Base-by-base conservation (phyloP, 2,888 invertebrate genomes). In the Synanthedon tipuliformis region DNA sequence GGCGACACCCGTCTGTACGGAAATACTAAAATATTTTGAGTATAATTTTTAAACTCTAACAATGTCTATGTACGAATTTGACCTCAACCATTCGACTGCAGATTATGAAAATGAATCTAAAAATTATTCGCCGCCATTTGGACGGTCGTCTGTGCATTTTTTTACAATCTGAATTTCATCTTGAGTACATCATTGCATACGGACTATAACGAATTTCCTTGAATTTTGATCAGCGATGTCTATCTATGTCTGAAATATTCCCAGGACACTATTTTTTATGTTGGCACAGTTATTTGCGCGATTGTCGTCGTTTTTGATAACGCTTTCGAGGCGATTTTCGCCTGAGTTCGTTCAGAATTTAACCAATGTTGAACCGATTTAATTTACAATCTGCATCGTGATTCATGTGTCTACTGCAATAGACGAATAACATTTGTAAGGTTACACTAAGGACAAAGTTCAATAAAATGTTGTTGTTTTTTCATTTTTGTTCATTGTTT, bases 21-120 rank as follows among this genome's bases (percentile, higher is more conserved):
- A 34, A 34, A 34, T 34, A 34, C 8, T 34, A 27, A 16, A 16
- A 27, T 27, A 34, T 34, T 34, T 34, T 34, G 7, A 0, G 27
- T 34, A 23, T 23, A 4, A 23, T 23, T 23, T 4, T 23, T 34
- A 34, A 34, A 34, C 7, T 27, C 7, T 34, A 34, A n/a, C 45
- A n/a, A 52, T 63, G 60, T 57, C 53, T 57, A 60, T 66, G 64
- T 63, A 61, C 62, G 57, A 62, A 66, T 69, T 68, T 81, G 83
- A 84, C 82, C 85, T 84, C 83, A 81, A 57, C 67, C 62, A 63
- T 67, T 73, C 57, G 73, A 73, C 75, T 85, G 86, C 86, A 86
- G 76, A 85, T 81, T 85, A 84, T 86, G 75, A 75, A 75, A 86
- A 86, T 84, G 77, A 79, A 84, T 84, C 77, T 84, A 64, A 83